Conservation (phyloP, 2,888 invertebrate species). For the Diloba caeruleocephala region DNA sequence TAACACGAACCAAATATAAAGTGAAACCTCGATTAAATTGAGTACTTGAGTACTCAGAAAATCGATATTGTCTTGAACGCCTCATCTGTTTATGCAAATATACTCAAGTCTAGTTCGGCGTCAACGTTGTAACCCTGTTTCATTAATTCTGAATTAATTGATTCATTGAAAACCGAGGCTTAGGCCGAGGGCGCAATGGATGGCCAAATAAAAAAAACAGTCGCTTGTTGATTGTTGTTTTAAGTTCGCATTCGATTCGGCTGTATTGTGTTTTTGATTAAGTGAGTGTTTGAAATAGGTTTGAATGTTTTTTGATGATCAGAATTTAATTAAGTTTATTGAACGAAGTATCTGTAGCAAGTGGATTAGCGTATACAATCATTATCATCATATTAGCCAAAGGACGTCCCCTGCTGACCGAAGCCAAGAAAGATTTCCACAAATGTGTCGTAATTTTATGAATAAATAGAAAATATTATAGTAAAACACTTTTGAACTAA, state of each 20-base stretch:
- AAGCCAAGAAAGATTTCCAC: too few relatives aligned
- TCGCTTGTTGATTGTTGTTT: slow-evolving; percentile 25
- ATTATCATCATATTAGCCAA: too few relatives aligned
- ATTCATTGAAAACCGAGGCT: slow-evolving; percentile 48
- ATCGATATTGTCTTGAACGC: slow-evolving; percentile 42
- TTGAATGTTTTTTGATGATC: slow-evolving; percentile 35
- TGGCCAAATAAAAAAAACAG: slow-evolving; percentile 36
- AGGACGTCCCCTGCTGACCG: too few relatives aligned
- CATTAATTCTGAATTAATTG: slow-evolving; percentile 55
- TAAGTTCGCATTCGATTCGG: slow-evolving; percentile 25
- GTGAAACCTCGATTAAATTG: slow-evolving; percentile 34
- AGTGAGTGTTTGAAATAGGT: slow-evolving; percentile 15
- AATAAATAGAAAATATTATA: too few relatives aligned
- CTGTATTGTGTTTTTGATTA: slow-evolving; percentile 26
- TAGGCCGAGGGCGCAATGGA: slow-evolving; percentile 27
- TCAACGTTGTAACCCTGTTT: slow-evolving; percentile 50
- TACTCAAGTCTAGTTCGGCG: slow-evolving; percentile 39
- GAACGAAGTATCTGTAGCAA: background rate
- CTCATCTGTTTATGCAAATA: slow-evolving; percentile 56
- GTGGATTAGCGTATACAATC: too few relatives aligned
- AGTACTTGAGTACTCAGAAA: slow-evolving; percentile 11
- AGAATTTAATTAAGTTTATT: slow-evolving; percentile 38
- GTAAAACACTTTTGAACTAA: too few relatives aligned
- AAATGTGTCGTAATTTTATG: too few relatives aligned
- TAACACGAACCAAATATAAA: slow-evolving; percentile 26